A percentile compares a stretch with the other conserved stretches of the same genome.
phyloP scores from a whole-genome alignment of 2,113 vertebrate species.

The Cephalopholis sonnerati region DNA sequence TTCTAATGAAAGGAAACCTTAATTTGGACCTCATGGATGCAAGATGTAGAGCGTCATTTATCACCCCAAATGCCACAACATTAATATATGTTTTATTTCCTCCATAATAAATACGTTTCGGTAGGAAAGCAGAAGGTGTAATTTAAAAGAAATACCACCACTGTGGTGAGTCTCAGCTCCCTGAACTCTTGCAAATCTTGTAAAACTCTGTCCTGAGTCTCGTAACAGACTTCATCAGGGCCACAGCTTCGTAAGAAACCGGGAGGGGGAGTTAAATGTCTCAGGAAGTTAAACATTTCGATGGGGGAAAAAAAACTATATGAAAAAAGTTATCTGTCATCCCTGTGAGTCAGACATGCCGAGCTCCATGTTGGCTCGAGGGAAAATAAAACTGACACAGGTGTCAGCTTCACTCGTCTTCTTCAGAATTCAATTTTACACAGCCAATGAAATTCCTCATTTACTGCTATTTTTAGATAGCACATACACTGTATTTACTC shows the following conservation, averaged over 20 bases:
- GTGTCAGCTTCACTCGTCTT: conserved; percentile 65
- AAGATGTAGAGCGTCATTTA: conserved; percentile 19
- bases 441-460: conserved; percentile 55
- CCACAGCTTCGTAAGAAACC: conserved; percentile 11
- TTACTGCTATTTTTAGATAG: conserved; percentile 74
- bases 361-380: conserved; percentile 47
- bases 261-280: conserved; percentile 44
- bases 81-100: conserved; percentile 38
- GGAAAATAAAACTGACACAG: conserved; percentile 70
- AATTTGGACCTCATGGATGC: conserved; percentile 19
- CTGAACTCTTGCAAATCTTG: conserved; percentile 1
- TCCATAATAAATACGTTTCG: conserved; percentile 48
- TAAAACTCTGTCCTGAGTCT: conserved; percentile 21
- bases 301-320: background rate
- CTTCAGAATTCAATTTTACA: conserved; percentile 62
- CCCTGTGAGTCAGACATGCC: conserved; percentile 45
- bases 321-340: conserved; percentile 44
- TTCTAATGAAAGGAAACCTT: conserved; percentile 27
- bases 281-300: conserved; percentile 40
- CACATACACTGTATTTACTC: conserved; percentile 69
- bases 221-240: conserved; percentile 45
- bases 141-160: conserved; percentile 42
- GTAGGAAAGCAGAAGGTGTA: conserved; percentile 31
- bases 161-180: background rate
- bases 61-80: conserved; percentile 52